A percentile compares a stretch with the other conserved stretches of the same genome.
phyloP scores from a whole-genome alignment of 2,113 vertebrate species.

The Strix aluco region DNA sequence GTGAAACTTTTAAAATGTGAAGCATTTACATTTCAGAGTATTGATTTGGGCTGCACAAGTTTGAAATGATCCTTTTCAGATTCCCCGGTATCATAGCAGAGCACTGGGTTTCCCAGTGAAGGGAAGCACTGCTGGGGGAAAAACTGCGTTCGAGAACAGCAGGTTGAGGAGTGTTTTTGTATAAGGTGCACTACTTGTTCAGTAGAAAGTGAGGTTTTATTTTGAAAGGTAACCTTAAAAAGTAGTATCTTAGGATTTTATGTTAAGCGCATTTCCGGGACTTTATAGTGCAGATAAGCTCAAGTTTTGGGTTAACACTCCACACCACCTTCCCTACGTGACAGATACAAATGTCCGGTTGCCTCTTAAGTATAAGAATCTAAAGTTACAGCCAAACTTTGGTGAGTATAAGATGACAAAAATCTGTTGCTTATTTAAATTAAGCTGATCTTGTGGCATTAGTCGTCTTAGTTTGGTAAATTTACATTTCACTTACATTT shows the following conservation, averaged over 20 bases:
- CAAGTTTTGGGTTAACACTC: neutral
- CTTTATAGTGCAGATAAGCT: neutral
- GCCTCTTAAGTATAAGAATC: neutral
- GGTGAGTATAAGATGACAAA: neutral
- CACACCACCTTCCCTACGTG: neutral
- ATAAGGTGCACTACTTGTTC: neutral
- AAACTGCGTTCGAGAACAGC: neutral
- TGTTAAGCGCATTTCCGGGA: neutral
- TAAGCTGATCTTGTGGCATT: neutral
- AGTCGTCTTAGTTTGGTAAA: neutral
- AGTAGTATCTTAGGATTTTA: neutral
- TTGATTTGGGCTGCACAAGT: neutral
- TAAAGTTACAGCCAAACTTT: neutral
- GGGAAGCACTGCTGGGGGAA: neutral
- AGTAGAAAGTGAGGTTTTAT: neutral
- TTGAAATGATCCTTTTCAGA: neutral
- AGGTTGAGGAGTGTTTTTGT: neutral
- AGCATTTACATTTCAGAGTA: neutral
- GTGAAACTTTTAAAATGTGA: neutral
- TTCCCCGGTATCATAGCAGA: neutral
- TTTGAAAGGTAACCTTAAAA: neutral
- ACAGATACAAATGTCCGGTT: neutral
- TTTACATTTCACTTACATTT: no score
- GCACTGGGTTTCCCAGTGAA: neutral
- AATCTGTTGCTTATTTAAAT: neutral